Conservation (phyloP, 1,140 invertebrate genomes). For the Brachionus sp. region DNA sequence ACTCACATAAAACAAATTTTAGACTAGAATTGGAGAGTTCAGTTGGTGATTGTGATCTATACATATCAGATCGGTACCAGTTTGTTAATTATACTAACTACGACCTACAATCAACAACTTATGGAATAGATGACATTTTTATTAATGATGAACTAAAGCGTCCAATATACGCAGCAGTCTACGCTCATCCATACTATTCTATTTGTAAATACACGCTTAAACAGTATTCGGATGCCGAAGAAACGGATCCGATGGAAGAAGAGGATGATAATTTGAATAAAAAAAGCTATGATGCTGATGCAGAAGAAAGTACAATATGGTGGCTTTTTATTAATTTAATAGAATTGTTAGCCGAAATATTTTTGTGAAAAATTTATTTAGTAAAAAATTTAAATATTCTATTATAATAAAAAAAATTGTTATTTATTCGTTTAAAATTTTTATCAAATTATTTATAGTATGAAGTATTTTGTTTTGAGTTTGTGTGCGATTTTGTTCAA, state of each 20-base stretch:
- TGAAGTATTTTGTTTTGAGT: neutral
- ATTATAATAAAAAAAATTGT: neutral
- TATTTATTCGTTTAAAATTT: constrained; percentile 30
- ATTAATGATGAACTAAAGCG: neutral
- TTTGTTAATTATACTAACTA: constrained; percentile 21
- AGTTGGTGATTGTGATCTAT: constrained; percentile 33
- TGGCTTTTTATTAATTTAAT: constrained; percentile 31
- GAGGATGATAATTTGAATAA: neutral
- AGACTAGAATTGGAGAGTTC: neutral
- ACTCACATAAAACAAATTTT: neutral
- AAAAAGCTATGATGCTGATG: neutral
- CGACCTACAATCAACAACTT: constrained; percentile 16
- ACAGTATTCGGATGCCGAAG: neutral
- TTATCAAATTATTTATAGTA: constrained; percentile 14
- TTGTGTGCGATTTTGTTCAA: neutral
- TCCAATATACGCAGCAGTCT: constrained; percentile 8
- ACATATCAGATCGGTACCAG: neutral
- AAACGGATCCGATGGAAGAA: neutral
- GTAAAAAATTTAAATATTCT: neutral
- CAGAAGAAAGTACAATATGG: neutral
- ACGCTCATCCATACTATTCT: constrained; percentile 27
- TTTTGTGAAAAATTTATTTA: constrained; percentile 20
- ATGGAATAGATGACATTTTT: constrained; percentile 2
- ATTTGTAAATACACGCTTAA: constrained; percentile 15
- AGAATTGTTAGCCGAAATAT: neutral